Conservation (phyloP, 2,888 invertebrate species). For the Lasius fuliginosus region DNA sequence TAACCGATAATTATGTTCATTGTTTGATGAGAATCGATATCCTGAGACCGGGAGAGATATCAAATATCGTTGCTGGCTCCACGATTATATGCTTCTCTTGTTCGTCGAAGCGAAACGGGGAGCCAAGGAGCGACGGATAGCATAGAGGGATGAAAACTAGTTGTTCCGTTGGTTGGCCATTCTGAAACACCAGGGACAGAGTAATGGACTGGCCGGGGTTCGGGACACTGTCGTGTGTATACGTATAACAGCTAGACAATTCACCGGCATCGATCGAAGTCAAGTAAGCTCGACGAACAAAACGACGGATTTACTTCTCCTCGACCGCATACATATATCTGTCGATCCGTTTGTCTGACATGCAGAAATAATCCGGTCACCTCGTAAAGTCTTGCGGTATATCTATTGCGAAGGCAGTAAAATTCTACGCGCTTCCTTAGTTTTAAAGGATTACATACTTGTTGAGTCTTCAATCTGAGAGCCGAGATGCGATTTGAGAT, state of each 20-base stretch:
- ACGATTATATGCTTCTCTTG: not conserved
- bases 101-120: constrained; percentile 27
- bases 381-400: constrained; percentile 24
- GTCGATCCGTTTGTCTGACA: constrained; percentile 34
- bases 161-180: constrained; percentile 51
- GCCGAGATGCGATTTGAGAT: not conserved
- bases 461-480: constrained; percentile 10
- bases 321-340: constrained; percentile 13
- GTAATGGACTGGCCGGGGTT: constrained; percentile 57
- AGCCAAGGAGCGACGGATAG: constrained; percentile 8
- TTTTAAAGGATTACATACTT: constrained; percentile 20
- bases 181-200: constrained; percentile 53
- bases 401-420: not conserved
- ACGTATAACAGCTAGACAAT: constrained; percentile 31
- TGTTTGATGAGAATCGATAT: constrained; percentile 13
- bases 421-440: constrained; percentile 1
- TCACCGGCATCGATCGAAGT: constrained; percentile 62
- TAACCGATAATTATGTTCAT: not conserved
- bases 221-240: constrained; percentile 29
- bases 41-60: not conserved
- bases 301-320: constrained; percentile 44
- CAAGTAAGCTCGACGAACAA: constrained; percentile 43
- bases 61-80: not conserved
- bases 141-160: constrained; percentile 32
- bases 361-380: constrained; percentile 57